Conservation (phyloP, 2,888 invertebrate species). For the Drosophila macrospina region DNA sequence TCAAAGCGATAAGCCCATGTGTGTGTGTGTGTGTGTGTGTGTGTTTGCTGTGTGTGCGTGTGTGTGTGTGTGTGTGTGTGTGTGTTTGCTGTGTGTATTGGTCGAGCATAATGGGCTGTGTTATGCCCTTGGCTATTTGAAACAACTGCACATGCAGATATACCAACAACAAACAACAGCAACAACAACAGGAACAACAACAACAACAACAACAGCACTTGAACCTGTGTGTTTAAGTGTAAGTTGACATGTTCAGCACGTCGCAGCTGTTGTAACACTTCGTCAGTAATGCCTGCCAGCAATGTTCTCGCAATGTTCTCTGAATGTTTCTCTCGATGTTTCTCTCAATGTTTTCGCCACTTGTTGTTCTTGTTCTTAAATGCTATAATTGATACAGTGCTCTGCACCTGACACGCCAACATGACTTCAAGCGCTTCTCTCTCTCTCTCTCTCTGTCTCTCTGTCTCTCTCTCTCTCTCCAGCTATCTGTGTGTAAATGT, state of each 20-base stretch:
- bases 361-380: constrained; percentile 49
- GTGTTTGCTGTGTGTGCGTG: no score
- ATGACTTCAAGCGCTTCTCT: constrained; percentile 23
- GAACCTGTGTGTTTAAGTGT: constrained; percentile 18
- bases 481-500: constrained; percentile 12
- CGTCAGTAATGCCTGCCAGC: constrained; percentile 41
- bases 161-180: not conserved
- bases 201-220: not conserved
- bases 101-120: constrained; percentile 10
- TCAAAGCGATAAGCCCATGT: not conserved
- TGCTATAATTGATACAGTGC: constrained; percentile 60
- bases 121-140: constrained; percentile 21
- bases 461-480: no score
- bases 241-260: constrained; percentile 40
- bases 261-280: constrained; percentile 44
- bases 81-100: not conserved
- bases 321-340: constrained; percentile 24
- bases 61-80: no score
- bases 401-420: constrained; percentile 56
- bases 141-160: constrained; percentile 9
- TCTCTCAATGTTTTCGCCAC: constrained; percentile 28
- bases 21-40: not conserved
- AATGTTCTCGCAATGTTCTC: constrained; percentile 20
- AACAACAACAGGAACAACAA: not conserved
- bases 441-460: no score